phyloP scores from a whole-genome alignment of 1,140 invertebrate genomes.

The Scaptomyza montana region DNA sequence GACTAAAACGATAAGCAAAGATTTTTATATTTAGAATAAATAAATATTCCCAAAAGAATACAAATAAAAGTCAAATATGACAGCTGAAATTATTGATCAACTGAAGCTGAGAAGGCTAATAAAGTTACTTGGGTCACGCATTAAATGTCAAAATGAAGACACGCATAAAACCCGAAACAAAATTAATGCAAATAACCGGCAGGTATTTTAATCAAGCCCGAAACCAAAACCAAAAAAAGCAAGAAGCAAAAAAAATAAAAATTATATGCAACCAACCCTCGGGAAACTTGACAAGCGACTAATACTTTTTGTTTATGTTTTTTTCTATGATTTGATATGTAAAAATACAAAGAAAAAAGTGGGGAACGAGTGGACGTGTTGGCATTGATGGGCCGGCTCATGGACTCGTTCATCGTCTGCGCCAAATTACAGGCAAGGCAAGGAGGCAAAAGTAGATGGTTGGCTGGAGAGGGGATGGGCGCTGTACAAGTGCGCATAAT shows the following conservation, averaged over 20 bases:
- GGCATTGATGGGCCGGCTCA: constrained; percentile 65
- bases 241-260: not conserved
- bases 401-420: constrained; percentile 37
- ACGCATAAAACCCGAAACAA: constrained; percentile 54
- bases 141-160: constrained; percentile 77
- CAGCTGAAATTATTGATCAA: constrained; percentile 12
- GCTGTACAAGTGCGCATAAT: constrained; percentile 80
- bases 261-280: constrained; percentile 9
- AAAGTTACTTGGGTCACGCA: constrained; percentile 57
- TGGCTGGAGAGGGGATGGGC: constrained; percentile 17
- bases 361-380: constrained; percentile 64
- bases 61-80: no score
- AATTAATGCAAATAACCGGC: constrained; percentile 80
- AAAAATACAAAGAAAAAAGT: constrained; percentile 60
- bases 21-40: no score
- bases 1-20: no score
- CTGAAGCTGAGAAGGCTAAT: constrained; percentile 45
- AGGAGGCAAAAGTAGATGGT: not conserved
- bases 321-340: constrained; percentile 56
- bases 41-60: no score
- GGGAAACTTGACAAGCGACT: constrained; percentile 43
- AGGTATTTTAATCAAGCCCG: constrained; percentile 78
- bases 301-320: constrained; percentile 54
- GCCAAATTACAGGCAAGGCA: constrained; percentile 65
- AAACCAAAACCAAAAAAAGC: not conserved